Percentiles rank a stretch among this genome's conserved stretches.
Conservation (phyloP, 2,888 invertebrate species). For the Allophyes oxyacanthae region DNA sequence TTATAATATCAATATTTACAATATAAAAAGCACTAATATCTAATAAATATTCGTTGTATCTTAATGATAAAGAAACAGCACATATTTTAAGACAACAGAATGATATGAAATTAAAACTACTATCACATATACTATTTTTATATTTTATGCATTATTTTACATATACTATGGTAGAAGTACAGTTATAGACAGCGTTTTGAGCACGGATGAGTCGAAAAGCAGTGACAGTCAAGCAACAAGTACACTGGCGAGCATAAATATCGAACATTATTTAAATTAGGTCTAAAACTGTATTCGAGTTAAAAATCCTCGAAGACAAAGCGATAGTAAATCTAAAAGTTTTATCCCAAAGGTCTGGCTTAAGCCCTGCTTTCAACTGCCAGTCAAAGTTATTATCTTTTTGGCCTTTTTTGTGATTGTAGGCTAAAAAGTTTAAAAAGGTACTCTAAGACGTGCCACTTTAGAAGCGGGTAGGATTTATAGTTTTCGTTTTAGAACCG, state of each 20-base stretch:
- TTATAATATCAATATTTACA: constrained; percentile 41
- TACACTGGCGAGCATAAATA: constrained; percentile 48
- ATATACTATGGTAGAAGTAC: constrained; percentile 24
- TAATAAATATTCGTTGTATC: constrained; percentile 66
- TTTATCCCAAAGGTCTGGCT: constrained; percentile 13
- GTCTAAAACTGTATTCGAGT: constrained; percentile 12
- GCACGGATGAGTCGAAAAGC: constrained; percentile 54
- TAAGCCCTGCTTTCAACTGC: constrained; percentile 24
- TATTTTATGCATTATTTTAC: constrained; percentile 27
- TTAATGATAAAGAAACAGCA: constrained; percentile 36
- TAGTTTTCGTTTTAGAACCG: constrained; percentile 10
- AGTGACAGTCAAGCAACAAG: constrained; percentile 52
- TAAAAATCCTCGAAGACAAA: constrained; percentile 19
- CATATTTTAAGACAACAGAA: constrained; percentile 36
- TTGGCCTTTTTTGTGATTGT: constrained; percentile 18
- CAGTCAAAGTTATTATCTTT: constrained; percentile 13
- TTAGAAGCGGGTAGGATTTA: constrained; percentile 12
- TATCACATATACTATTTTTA: constrained; percentile 57
- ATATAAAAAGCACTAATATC: constrained; percentile 54
- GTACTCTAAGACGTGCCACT: constrained; percentile 16
- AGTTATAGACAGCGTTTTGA: constrained; percentile 43
- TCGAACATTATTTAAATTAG: constrained; percentile 28
- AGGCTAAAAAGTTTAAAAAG: constrained; percentile 16
- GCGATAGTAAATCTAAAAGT: constrained; percentile 24
- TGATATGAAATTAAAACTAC: constrained; percentile 46